Percentiles rank a stretch among this genome's conserved stretches.
These are phyloP conservation scores for Diarsia rubi DNA, from an alignment of 2,888 invertebrate genomes.

Conservation along the genomic window DNA sequence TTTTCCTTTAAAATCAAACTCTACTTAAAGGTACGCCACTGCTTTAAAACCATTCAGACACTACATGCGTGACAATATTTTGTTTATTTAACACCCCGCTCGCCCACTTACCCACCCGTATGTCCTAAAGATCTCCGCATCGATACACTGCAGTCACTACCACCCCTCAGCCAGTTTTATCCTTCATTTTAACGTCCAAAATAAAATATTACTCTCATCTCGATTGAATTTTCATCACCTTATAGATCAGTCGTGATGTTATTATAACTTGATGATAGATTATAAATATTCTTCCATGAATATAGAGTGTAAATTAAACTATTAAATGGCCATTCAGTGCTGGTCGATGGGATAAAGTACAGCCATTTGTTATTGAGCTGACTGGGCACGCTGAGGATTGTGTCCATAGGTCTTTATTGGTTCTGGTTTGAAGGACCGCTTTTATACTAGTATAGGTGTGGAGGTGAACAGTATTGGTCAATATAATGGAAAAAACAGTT, in stretches of 20 bases:
- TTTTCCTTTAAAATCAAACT: no score
- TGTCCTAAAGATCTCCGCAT: slow-evolving; percentile 79
- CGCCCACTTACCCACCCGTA: slow-evolving; percentile 61
- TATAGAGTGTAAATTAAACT: slow-evolving; percentile 61
- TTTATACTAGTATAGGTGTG: slow-evolving; percentile 6
- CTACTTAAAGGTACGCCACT: no score
- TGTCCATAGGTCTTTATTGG: slow-evolving; percentile 21
- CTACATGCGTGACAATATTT: not conserved
- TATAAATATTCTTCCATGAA: slow-evolving; percentile 55
- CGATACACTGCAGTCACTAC: slow-evolving; percentile 79
- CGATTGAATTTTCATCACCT: slow-evolving; percentile 86
- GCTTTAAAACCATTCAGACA: no score
- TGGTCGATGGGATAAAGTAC: slow-evolving; percentile 35
- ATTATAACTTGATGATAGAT: slow-evolving; percentile 71
- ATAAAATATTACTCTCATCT: slow-evolving; percentile 82
- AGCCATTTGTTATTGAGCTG: slow-evolving; percentile 49
- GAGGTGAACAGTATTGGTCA: not conserved
- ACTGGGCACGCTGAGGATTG: slow-evolving; percentile 1
- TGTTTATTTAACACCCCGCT: slow-evolving; percentile 4
- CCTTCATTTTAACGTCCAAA: slow-evolving; percentile 79
- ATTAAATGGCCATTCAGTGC: slow-evolving; percentile 34
- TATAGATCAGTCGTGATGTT: slow-evolving; percentile 72
- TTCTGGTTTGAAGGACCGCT: not conserved
- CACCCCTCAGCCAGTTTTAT: slow-evolving; percentile 84
- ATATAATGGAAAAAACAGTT: not conserved